These are phyloP conservation scores for Propithecus perrieri DNA, from an alignment of 2,797 vertebrate genomes.

Conservation along the genomic window DNA sequence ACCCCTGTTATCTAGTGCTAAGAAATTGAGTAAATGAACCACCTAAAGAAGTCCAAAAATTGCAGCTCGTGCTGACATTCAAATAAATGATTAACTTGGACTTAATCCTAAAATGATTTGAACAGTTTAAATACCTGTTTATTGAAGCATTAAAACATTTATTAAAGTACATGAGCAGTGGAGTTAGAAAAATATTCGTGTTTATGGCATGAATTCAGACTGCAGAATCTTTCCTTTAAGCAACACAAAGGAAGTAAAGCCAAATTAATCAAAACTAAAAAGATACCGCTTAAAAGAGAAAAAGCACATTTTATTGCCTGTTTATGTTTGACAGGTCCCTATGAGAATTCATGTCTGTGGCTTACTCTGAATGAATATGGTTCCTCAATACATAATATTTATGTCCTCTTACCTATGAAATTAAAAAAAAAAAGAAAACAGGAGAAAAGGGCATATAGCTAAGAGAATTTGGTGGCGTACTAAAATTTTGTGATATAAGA, in stretches of 20 bases:
- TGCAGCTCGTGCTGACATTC: conserved; percentile 17
- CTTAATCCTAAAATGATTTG: neutral
- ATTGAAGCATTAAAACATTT: neutral
- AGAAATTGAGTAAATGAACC: neutral
- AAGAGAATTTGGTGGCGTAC: neutral
- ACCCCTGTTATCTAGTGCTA: neutral
- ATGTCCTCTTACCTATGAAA: neutral
- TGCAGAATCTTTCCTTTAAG: neutral
- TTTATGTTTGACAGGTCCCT: neutral
- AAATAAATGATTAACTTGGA: conserved; percentile 25
- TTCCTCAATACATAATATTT: neutral
- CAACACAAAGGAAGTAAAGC: neutral
- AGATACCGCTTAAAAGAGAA: neutral
- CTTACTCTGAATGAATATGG: conserved; percentile 20
- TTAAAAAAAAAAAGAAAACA: neutral
- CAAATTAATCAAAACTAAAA: conserved; percentile 10
- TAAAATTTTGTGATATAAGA: neutral
- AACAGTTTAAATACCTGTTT: conserved; percentile 4
- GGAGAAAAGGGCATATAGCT: neutral
- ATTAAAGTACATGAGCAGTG: neutral
- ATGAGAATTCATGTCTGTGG: neutral
- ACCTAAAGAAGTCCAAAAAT: conserved; percentile 2
- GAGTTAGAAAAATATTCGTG: neutral
- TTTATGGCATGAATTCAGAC: conserved; percentile 1
- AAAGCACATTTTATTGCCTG: neutral